A percentile compares a stretch with the other conserved stretches of the same genome.
Conservation (phyloP, 2,888 invertebrate genomes). For the Pandemis cinnamomeana region DNA sequence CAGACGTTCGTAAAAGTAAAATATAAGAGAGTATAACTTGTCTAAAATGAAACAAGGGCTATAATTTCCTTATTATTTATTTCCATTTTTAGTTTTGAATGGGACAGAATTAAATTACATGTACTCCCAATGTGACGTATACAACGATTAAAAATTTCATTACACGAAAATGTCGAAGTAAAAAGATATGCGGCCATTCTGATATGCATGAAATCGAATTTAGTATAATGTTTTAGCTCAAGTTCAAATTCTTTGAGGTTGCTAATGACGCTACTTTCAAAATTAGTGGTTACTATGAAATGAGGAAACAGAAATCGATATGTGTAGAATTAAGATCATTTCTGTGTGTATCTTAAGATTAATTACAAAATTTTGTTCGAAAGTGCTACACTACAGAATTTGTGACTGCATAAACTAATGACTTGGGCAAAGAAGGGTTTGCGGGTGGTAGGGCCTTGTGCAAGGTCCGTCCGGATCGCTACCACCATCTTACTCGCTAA, state of each 20-base stretch:
- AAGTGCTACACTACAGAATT: too few relatives aligned
- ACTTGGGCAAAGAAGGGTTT: neutral
- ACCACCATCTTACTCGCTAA: too few relatives aligned
- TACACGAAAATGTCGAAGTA: slow-evolving; percentile 43
- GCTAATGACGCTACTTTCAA: neutral
- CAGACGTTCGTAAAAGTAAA: too few relatives aligned
- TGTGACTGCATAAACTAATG: neutral
- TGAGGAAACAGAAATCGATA: too few relatives aligned
- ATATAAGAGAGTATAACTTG: too few relatives aligned
- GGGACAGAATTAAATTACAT: slow-evolving; percentile 47
- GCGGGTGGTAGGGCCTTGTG: too few relatives aligned
- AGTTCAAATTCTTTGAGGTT: slow-evolving; percentile 32
- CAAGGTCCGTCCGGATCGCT: too few relatives aligned
- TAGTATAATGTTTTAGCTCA: slow-evolving; percentile 41
- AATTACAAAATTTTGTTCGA: too few relatives aligned
- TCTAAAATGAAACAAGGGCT: slow-evolving; percentile 10
- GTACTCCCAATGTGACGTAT: slow-evolving; percentile 49
- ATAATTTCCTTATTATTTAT: slow-evolving; percentile 31
- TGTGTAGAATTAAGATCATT: neutral
- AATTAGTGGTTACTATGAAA: neutral
- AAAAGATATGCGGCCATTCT: slow-evolving; percentile 57
- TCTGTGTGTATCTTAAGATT: too few relatives aligned
- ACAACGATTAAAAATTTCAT: slow-evolving; percentile 42
- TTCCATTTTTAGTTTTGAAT: slow-evolving; percentile 46
- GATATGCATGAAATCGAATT: slow-evolving; percentile 56